Evolutionary conservation across 1,140 invertebrate genomes (phyloP).

Genomic region (Bombus waltoni): DNA sequence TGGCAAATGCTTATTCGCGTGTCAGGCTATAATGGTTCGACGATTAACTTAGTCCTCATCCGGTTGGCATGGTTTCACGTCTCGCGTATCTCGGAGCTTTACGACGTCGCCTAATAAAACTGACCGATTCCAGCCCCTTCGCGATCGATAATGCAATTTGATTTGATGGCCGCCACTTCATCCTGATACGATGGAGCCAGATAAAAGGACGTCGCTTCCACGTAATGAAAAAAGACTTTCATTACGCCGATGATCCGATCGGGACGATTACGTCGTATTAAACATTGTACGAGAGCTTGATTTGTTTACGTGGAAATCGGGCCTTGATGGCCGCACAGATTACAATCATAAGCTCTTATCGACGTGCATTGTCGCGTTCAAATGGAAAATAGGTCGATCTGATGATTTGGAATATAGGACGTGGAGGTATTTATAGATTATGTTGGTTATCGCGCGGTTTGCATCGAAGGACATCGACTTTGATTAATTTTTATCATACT

Average conservation of each 20-base stretch:
- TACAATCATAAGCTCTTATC: not conserved
- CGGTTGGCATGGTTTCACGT: slow-evolving; percentile 2
- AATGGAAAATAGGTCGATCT: not conserved
- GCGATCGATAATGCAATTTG: slow-evolving; percentile 20
- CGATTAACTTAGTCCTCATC: slow-evolving; percentile 6
- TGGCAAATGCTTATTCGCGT: slow-evolving; percentile 19
- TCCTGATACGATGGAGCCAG: not conserved
- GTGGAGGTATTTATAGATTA: no score
- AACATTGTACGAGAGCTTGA: not conserved
- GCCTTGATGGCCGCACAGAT: not conserved
- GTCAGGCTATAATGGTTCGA: not conserved
- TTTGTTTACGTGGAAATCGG: not conserved
- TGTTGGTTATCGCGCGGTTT: no score
- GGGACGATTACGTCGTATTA: slow-evolving; percentile 13
- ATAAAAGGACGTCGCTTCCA: not conserved
- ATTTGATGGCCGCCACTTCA: not conserved
- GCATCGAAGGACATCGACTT: no score
- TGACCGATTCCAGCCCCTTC: not conserved
- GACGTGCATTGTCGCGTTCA: not conserved
- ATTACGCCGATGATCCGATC: not conserved
- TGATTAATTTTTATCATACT: no score
- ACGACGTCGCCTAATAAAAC: slow-evolving; percentile 1
- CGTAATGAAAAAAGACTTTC: not conserved
- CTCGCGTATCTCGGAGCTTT: not conserved
- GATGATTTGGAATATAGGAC: not conserved